phyloP scores from a whole-genome alignment of 1,140 invertebrate species.

The Nephotettix cincticeps region DNA sequence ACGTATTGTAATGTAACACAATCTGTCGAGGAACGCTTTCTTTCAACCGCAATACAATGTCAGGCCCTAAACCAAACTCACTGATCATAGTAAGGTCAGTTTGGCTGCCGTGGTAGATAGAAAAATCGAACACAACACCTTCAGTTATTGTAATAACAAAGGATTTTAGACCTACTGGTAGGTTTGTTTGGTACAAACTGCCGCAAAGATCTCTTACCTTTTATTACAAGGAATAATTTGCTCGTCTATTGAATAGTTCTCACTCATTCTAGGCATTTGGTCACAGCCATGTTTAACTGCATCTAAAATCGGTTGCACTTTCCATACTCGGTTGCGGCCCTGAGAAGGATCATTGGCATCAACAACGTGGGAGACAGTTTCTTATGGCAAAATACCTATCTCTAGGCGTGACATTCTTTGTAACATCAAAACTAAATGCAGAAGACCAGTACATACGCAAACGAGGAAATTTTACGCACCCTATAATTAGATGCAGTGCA shows the following conservation, averaged over 20 bases:
- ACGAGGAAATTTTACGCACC: constrained; percentile 29
- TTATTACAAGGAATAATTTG: constrained; percentile 39
- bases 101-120: too few relatives aligned
- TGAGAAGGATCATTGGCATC: constrained; percentile 21
- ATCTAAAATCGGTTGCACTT: constrained; percentile 33
- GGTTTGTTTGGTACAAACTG: constrained; percentile 35
- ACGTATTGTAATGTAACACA: constrained; percentile 39
- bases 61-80: constrained; percentile 5
- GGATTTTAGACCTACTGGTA: constrained; percentile 35
- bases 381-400: constrained; percentile 28
- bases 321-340: constrained; percentile 28
- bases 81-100: neutral
- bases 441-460: constrained; percentile 32
- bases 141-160: constrained; percentile 34
- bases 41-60: constrained; percentile 25
- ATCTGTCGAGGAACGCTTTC: constrained; percentile 36
- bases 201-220: constrained; percentile 27
- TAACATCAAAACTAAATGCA: constrained; percentile 6
- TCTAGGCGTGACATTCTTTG: constrained; percentile 17
- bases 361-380: constrained; percentile 27
- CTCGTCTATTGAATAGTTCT: constrained; percentile 37
- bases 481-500: constrained; percentile 32
- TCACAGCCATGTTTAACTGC: constrained; percentile 31
- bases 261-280: constrained; percentile 25
- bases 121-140: constrained; percentile 34